phyloP scores from a whole-genome alignment of 2,888 invertebrate species.

The Aricia artaxerxes region DNA sequence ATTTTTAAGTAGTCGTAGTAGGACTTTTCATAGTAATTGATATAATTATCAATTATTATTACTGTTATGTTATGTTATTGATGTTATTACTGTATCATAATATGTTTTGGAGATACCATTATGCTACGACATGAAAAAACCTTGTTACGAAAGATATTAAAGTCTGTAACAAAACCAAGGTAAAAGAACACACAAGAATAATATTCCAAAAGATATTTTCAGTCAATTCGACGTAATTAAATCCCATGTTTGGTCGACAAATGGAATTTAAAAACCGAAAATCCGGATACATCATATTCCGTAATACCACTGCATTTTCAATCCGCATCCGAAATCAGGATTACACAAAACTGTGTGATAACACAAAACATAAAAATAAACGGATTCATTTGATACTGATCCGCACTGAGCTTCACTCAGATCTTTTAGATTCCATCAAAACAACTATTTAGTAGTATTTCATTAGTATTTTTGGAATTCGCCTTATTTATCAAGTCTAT shows the following conservation, averaged over 20 bases:
- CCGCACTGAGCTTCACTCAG: background rate
- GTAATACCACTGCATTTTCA: slow-evolving; percentile 13
- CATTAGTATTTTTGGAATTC: background rate
- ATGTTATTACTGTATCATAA: too few species aligned
- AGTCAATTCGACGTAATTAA: slow-evolving; percentile 13
- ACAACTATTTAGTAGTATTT: background rate
- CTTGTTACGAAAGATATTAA: too few species aligned
- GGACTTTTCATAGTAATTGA: too few species aligned
- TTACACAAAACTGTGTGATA: slow-evolving; percentile 14
- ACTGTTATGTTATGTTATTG: too few species aligned
- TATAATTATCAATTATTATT: too few species aligned
- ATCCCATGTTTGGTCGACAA: slow-evolving; percentile 7
- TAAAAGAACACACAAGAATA: background rate
- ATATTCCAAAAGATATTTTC: background rate
- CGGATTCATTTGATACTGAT: slow-evolving; percentile 5
- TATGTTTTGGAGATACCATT: too few species aligned
- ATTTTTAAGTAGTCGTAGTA: too few species aligned
- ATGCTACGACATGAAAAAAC: too few species aligned
- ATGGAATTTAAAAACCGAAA: slow-evolving; percentile 18
- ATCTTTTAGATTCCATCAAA: background rate
- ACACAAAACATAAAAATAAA: slow-evolving; percentile 11
- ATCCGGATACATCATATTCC: slow-evolving; percentile 3
- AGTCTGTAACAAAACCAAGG: background rate
- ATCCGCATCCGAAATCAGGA: slow-evolving; percentile 10
- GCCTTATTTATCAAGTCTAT: background rate